Evolutionary conservation across 2,113 vertebrate genomes (phyloP), one percentile per base, ranked within the genome.

Genomic region (Gopherus flavomarginatus): DNA sequence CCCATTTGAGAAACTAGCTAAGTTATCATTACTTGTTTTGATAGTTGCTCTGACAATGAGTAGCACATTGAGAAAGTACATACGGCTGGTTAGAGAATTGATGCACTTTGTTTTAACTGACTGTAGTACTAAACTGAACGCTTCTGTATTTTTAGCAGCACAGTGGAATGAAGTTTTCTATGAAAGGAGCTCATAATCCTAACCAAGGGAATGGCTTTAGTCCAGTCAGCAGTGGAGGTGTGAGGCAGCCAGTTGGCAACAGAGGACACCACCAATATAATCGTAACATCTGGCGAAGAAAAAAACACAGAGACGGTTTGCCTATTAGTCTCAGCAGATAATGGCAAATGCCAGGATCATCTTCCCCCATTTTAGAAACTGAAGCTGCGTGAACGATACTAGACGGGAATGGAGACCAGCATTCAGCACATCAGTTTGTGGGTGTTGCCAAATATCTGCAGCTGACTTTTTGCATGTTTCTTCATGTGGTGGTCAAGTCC

Each of bases 291-390:
- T 99, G 99, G 99, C 98, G 99, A 49, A 99, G 99, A 96, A 99
- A 99, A 95, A 99, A 99, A 97, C 98, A 98, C 93, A 98, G 99
- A 97, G 99, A 99, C 97, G 99, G 98, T 97, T 98, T 99, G 62
- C 99, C 99, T 0, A 99, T 99, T 93, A 99, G 99, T 97, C 99
- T 99, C 97, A 99, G 99, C 98, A 99, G 99, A 99, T 99, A 99
- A 98, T 98, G 94, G 95, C 94, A 79, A 88, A 72, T 81, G 93
- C 90, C 62, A 87, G 82, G 79, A 49, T 93, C 87, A 86, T 95
- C 97, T 90, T 91, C 86, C 84, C 91, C 92, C 38, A 75, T n/a
- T 95, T 75, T 93, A 87, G 82, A 92, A 95, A 96, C 97, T 24
- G 85, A 89, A 85, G 96, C 93, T 93, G 96, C 96, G 65, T 29